Evolutionary conservation across 2,797 vertebrate genomes (phyloP).

Genomic region (Falco berigora): DNA sequence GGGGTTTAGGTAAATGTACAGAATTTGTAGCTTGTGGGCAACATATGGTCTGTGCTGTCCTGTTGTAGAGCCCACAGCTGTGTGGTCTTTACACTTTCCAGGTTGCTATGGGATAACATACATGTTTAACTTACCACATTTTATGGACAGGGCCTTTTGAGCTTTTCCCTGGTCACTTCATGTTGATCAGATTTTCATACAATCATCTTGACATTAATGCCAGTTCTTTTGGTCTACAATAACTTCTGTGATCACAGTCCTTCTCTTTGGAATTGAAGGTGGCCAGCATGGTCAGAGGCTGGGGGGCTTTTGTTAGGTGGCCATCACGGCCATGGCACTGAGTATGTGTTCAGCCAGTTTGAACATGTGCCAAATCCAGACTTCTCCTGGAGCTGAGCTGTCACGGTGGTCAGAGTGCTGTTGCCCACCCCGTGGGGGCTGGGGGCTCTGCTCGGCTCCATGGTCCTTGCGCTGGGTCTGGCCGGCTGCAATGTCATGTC

Average conservation of each 20-base stretch:
- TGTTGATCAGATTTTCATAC: no score
- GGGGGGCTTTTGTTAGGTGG: neutral
- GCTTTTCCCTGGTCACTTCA: neutral
- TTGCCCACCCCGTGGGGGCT: neutral
- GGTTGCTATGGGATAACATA: no score
- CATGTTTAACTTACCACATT: rapidly evolving
- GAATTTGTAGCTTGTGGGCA: neutral
- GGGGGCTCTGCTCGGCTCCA: neutral
- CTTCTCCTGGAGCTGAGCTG: rapidly evolving
- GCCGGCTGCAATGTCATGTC: neutral
- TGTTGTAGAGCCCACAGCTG: neutral
- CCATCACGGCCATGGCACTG: rapidly evolving
- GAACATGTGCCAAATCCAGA: neutral
- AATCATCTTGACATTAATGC: neutral
- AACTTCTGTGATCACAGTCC: neutral
- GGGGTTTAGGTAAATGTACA: neutral
- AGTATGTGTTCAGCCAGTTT: neutral
- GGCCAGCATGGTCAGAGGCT: neutral
- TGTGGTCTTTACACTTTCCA: neutral
- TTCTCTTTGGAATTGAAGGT: neutral
- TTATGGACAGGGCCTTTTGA: neutral
- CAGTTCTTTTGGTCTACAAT: neutral
- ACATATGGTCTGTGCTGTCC: neutral
- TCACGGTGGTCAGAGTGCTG: rapidly evolving
- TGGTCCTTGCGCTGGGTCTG: neutral